Evolutionary conservation across 1,140 invertebrate genomes (phyloP), one percentile per base, ranked within the genome.

Genomic region (Armadillidium nasatum): DNA sequence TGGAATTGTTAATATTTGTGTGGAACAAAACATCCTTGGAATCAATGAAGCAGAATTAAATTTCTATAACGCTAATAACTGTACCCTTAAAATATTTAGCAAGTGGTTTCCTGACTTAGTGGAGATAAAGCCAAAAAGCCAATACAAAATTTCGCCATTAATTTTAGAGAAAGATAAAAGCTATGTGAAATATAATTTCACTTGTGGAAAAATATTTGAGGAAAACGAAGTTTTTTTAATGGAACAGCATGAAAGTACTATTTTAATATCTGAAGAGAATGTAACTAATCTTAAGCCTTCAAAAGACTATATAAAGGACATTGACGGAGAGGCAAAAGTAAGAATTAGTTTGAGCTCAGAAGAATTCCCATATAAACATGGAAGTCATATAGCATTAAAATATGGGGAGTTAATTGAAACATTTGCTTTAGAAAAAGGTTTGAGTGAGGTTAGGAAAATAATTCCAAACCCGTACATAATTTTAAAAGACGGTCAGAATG

Each of bases 241-340:
- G 22, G 76, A 74, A 6, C 74, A 23, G 7, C 76, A 78, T 15
- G 79, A 78, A 44, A 73, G 76, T 13, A 70, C 79, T 0, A 23
- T 80, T 9, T 19, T 78, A 11, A 33, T 80, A 7, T 68, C 74
- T 7, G n/a, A 76, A 0, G 11, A 21, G 9, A 73, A 74, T 1
- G 44, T 76, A 7, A 44, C 22, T 11, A 6, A 67, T 1, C 67
- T 80, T 9, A 33, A 69, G 11, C 79, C 79, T 10, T 75, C 79
- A 4, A 72, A 77, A 22, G 79, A 80, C 11, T 80, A 80, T 60
- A 75, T 80, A 50, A 80, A 80, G 44, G 74, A 78, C 45, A 73
- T 73, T 15, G 79, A 80, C 50, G 79, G 76, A 7, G 79, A 80
- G 43, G 76, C 79, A 4, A 80, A 80, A 76, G 79, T 80, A 19